Percentiles rank a stretch among this genome's conserved stretches.
phyloP scores from a whole-genome alignment of 2,888 invertebrate genomes.

The Argyra leucocephala region DNA sequence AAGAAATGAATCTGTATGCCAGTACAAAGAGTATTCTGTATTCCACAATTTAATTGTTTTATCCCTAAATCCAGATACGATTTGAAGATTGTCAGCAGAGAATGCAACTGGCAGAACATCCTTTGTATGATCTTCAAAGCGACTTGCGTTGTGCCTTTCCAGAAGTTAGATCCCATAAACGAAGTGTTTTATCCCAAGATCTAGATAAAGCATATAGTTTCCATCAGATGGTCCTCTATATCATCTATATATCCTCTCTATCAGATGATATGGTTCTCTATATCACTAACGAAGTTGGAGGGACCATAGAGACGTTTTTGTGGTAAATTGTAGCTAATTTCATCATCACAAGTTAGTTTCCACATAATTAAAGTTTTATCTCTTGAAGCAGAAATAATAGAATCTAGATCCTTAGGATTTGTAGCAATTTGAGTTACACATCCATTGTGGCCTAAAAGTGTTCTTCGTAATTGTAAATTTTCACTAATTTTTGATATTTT shows the following conservation, averaged over 20 bases:
- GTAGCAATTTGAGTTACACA: constrained; percentile 99
- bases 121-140: constrained; percentile 99
- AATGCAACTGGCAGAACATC: constrained; percentile 99
- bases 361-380: constrained; percentile 94
- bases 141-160: constrained; percentile 92
- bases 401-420: constrained; percentile 95
- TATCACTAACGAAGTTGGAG: constrained; percentile 98
- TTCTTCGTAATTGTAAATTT: constrained; percentile 88
- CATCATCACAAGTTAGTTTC: constrained; percentile 94
- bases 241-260: too few species aligned
- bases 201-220: constrained; percentile 97
- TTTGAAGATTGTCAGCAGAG: constrained; percentile 99
- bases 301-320: constrained; percentile 94
- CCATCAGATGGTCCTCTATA: constrained; percentile 97
- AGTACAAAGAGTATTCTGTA: constrained; percentile 97
- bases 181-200: constrained; percentile 98
- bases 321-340: constrained; percentile 88
- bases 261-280: too few species aligned
- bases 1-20: constrained; percentile 98
- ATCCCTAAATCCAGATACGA: constrained; percentile 97
- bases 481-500: constrained; percentile 77
- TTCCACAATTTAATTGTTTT: constrained; percentile 99
- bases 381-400: constrained; percentile 95
- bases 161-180: constrained; percentile 96
- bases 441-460: constrained; percentile 93